Evolutionary conservation across 2,797 vertebrate species (phyloP).

Genomic region (Champsocephalus esox): DNA sequence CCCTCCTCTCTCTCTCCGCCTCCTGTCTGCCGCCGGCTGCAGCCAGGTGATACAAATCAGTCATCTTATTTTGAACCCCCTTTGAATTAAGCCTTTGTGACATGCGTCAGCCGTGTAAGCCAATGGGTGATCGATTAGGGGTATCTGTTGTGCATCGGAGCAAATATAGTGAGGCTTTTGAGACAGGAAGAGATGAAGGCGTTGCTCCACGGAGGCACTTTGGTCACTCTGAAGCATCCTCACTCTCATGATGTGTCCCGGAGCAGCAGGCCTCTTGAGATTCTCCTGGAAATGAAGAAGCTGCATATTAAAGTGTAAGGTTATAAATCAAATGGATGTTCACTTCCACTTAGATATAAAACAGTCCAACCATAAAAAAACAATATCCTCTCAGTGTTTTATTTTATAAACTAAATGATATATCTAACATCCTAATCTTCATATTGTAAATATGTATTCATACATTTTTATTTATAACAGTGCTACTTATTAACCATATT

Average conservation of each 20-base stretch:
- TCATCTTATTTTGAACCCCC: conserved; percentile 84
- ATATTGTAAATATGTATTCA: too few relatives aligned
- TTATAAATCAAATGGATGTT: too few relatives aligned
- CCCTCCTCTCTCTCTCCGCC: conserved; percentile 21
- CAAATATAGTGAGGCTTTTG: conserved; percentile 49
- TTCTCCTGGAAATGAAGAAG: neutral
- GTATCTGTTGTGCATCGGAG: conserved; percentile 78
- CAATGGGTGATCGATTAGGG: conserved; percentile 79
- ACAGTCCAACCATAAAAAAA: too few relatives aligned
- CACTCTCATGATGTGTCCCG: neutral
- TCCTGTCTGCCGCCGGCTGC: conserved; percentile 56
- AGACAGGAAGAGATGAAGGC: conserved; percentile 45
- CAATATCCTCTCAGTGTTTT: neutral
- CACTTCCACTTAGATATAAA: too few relatives aligned
- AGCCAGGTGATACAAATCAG: conserved; percentile 84
- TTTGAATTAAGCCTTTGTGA: conserved; percentile 85
- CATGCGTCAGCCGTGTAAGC: conserved; percentile 81
- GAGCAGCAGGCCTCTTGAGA: neutral
- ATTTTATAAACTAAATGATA: too few relatives aligned
- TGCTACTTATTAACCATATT: too few relatives aligned
- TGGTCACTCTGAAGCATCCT: conserved; percentile 25
- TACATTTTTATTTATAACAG: too few relatives aligned
- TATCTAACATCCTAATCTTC: too few relatives aligned
- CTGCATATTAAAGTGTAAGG: neutral
- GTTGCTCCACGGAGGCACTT: conserved; percentile 20